A percentile compares a stretch with the other conserved stretches of the same genome.
phyloP scores from a whole-genome alignment of 1,140 invertebrate genomes.

The Drosophila willistoni region DNA sequence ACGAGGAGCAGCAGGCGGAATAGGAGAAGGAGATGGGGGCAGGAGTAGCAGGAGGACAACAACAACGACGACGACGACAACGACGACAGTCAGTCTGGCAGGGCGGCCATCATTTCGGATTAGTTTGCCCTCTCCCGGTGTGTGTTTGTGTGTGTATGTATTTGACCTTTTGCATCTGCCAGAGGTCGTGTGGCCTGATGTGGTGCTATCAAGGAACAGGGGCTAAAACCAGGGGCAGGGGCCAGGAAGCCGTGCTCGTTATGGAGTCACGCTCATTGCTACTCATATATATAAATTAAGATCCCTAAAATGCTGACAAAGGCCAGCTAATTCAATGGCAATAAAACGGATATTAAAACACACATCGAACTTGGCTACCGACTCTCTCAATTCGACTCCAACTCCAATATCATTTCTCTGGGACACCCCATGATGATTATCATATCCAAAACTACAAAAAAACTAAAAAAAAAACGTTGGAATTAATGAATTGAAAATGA shows the following conservation, averaged over 20 bases:
- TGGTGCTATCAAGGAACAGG: constrained; percentile 13
- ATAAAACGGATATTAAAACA: constrained; percentile 80
- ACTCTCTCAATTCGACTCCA: constrained; percentile 18
- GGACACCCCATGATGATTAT: constrained; percentile 21
- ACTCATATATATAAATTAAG: constrained; percentile 73
- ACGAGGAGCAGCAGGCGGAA: constrained; percentile 12
- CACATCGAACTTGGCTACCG: constrained; percentile 75
- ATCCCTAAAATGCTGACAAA: constrained; percentile 79
- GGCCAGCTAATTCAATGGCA: constrained; percentile 78
- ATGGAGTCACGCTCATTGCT: constrained; percentile 72
- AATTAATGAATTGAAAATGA: constrained; percentile 60
- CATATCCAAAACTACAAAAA: constrained; percentile 5
- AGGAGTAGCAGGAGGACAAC: constrained; percentile 18
- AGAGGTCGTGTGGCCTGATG: constrained; percentile 50
- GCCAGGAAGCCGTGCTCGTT: constrained; percentile 65
- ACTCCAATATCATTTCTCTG: background rate
- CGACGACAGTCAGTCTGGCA: constrained; percentile 77
- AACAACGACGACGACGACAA: constrained; percentile 54
- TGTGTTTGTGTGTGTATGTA: constrained; percentile 38
- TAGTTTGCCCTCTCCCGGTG: constrained; percentile 46
- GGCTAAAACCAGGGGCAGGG: background rate
- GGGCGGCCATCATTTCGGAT: constrained; percentile 74
- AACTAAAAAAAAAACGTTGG: constrained; percentile 9
- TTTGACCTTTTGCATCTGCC: constrained; percentile 75
- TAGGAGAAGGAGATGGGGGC: background rate